These are phyloP conservation scores for Dendroctonus valens DNA, from an alignment of 1,140 invertebrate species.

Conservation along the genomic window DNA sequence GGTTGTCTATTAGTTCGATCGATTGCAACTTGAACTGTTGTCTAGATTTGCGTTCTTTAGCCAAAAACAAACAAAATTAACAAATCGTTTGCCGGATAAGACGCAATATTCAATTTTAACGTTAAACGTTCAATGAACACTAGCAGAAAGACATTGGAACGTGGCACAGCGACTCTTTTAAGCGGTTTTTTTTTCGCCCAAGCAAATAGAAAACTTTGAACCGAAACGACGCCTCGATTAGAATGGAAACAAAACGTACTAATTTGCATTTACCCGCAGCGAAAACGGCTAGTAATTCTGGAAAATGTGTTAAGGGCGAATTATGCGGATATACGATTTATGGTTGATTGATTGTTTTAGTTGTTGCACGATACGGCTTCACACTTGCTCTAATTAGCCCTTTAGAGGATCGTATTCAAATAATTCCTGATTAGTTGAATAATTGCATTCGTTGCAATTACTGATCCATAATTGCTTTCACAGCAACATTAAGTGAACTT, in stretches of 20 bases:
- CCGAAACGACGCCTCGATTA: background rate
- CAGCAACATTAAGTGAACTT: background rate
- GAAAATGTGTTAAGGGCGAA: constrained; percentile 20
- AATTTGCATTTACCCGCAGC: constrained; percentile 21
- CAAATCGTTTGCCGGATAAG: too few relatives aligned
- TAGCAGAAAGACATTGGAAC: too few relatives aligned
- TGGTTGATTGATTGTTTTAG: constrained; percentile 13
- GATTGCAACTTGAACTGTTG: too few relatives aligned
- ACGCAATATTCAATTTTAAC: too few relatives aligned
- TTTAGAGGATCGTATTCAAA: background rate
- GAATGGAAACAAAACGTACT: constrained; percentile 18
- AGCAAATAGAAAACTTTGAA: too few relatives aligned
- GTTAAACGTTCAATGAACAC: too few relatives aligned
- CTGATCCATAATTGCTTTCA: background rate
- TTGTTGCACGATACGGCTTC: constrained; percentile 1
- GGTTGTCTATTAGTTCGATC: too few relatives aligned
- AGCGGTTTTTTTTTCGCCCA: too few relatives aligned
- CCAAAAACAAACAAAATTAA: too few relatives aligned
- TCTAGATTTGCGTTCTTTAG: too few relatives aligned
- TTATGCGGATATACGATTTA: constrained; percentile 21
- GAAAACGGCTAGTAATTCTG: constrained; percentile 17
- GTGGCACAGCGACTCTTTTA: too few relatives aligned
- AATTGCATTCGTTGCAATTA: background rate
- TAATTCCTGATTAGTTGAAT: background rate
- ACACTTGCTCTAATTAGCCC: background rate